Evolutionary conservation across 2,888 invertebrate species (phyloP).

Genomic region (Orgyia antiqua): DNA sequence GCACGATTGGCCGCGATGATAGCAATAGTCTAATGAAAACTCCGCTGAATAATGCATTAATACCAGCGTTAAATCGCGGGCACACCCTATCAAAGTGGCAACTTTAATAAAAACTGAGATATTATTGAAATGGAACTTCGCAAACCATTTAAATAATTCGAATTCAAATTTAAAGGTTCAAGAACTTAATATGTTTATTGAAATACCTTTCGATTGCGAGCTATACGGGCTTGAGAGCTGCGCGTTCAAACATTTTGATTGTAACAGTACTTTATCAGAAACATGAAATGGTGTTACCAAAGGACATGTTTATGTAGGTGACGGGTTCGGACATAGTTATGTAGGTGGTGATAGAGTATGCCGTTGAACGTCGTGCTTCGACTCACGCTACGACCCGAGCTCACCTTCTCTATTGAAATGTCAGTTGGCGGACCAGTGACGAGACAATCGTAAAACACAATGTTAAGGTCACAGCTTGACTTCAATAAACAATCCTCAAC

Average conservation of each 20-base stretch:
- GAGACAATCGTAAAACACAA: conserved; percentile 77
- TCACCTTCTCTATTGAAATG: conserved; percentile 77
- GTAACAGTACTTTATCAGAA: no score
- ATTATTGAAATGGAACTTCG: no score
- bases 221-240: no score
- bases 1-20: conserved; percentile 69
- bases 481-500: conserved; percentile 75
- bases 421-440: conserved; percentile 70
- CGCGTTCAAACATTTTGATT: no score
- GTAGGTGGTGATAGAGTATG: conserved; percentile 41
- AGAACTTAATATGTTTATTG: no score
- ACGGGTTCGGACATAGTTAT: conserved; percentile 12
- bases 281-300: no score
- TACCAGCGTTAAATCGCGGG: conserved; percentile 77
- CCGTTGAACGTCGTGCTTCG: conserved; percentile 53
- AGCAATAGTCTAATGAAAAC: conserved; percentile 74
- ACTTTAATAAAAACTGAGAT: no score
- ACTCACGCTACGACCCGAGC: conserved; percentile 66
- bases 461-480: conserved; percentile 77
- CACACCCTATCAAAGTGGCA: conserved; percentile 64
- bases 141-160: no score
- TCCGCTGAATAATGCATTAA: conserved; percentile 77
- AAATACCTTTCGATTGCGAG: no score
- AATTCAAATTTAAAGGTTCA: no score
- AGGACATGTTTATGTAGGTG: conserved; percentile 18